A percentile compares a stretch with the other conserved stretches of the same genome.
phyloP scores from a whole-genome alignment of 1,140 invertebrate genomes.

The Orchestia grillus region DNA sequence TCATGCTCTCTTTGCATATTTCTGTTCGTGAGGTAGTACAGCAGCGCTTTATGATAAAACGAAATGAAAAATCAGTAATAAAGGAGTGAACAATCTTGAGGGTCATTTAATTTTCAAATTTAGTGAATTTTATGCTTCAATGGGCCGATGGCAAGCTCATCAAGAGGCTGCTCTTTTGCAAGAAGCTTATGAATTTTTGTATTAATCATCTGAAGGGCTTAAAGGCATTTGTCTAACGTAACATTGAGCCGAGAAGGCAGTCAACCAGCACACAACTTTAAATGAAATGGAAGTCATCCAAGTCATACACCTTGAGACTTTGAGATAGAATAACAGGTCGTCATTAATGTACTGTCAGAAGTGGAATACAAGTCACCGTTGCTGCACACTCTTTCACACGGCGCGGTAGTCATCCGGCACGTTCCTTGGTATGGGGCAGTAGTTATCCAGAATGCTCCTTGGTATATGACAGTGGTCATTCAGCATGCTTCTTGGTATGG shows the following conservation, averaged over 20 bases:
- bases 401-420: not conserved
- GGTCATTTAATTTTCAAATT: not conserved
- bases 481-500: not conserved
- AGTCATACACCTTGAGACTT: too few relatives aligned
- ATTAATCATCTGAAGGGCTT: too few relatives aligned
- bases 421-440: not conserved
- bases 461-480: not conserved
- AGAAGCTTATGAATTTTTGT: too few relatives aligned
- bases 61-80: not conserved
- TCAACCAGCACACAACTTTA: not conserved
- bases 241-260: too few relatives aligned
- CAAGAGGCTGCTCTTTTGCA: not conserved
- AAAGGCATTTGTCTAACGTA: too few relatives aligned
- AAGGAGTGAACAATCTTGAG: not conserved
- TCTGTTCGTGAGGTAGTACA: too few relatives aligned
- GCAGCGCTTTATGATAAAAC: too few relatives aligned
- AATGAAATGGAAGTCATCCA: not conserved
- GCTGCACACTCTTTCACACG: not conserved
- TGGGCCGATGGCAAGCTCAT: not conserved
- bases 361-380: too few relatives aligned
- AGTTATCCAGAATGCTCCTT: not conserved
- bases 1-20: too few relatives aligned
- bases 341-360: too few relatives aligned
- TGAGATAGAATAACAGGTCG: too few relatives aligned
- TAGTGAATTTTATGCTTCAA: not conserved